A percentile compares a stretch with the other conserved stretches of the same genome.
These are phyloP conservation scores for Stramonita haemastoma DNA, from an alignment of 2,888 invertebrate species.

Conservation along the genomic window DNA sequence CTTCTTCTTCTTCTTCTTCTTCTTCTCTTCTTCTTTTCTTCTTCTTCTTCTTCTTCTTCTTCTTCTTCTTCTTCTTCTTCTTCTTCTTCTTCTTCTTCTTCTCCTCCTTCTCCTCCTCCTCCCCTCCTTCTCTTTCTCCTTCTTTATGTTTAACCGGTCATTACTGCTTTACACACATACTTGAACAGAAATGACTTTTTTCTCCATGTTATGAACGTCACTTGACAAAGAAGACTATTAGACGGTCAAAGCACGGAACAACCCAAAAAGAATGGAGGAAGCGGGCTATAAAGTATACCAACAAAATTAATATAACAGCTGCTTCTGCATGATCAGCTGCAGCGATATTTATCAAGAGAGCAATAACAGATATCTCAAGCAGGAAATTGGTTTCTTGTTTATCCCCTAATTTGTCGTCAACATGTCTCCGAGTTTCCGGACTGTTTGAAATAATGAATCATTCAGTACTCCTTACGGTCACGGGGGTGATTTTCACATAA, in stretches of 20 bases:
- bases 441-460: no score
- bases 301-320: no score
- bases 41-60: neutral
- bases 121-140: neutral
- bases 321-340: no score
- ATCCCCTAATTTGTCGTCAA: no score
- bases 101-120: neutral
- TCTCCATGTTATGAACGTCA: neutral
- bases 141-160: neutral
- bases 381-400: no score
- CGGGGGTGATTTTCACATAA: no score
- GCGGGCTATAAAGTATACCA: neutral
- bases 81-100: neutral
- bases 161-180: neutral
- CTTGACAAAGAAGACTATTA: neutral
- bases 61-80: neutral
- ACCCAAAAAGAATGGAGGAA: neutral
- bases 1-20: neutral
- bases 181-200: neutral
- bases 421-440: no score
- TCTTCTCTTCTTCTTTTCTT: neutral
- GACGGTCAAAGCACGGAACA: neutral
- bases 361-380: no score
- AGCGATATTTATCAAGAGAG: no score
- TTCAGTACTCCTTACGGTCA: no score